Conservation (phyloP, 53 echinoderm and acorn worm genomes). For the Arbacia lixula region DNA sequence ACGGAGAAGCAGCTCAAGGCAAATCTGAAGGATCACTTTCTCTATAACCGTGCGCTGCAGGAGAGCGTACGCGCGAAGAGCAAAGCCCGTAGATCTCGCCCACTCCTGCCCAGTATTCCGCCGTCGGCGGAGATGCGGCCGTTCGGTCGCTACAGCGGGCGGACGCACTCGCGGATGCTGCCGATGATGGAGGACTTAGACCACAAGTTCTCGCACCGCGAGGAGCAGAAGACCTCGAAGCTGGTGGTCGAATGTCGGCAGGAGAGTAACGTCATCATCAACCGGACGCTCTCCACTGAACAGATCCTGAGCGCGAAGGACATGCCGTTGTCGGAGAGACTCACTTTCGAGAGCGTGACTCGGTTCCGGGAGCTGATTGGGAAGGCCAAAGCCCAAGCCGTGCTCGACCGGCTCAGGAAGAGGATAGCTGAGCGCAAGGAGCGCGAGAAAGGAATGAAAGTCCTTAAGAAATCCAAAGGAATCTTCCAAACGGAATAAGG, state of each 20-base stretch:
- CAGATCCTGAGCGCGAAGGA: constrained; percentile 60
- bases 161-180: constrained; percentile 55
- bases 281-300: constrained; percentile 61
- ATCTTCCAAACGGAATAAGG: constrained; percentile 52
- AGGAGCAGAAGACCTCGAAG: constrained; percentile 52
- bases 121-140: constrained; percentile 57
- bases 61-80: constrained; percentile 7
- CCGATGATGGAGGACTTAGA: constrained; percentile 62
- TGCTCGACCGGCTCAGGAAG: constrained; percentile 20
- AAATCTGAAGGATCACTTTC: constrained; percentile 72
- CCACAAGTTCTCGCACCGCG: constrained; percentile 59
- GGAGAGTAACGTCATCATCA: constrained; percentile 71
- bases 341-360: constrained; percentile 35
- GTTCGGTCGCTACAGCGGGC: constrained; percentile 76
- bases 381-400: constrained; percentile 24
- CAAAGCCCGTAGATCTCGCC: background rate
- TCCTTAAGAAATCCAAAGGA: constrained; percentile 51
- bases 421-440: constrained; percentile 45
- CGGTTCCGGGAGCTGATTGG: constrained; percentile 8
- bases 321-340: constrained; percentile 70
- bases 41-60: constrained; percentile 67
- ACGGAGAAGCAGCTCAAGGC: constrained; percentile 61
- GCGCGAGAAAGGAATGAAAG: constrained; percentile 41
- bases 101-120: constrained; percentile 38
- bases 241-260: constrained; percentile 59